These are phyloP conservation scores for Oxytorus armatus DNA, from an alignment of 2,888 invertebrate genomes.

Conservation along the genomic window DNA sequence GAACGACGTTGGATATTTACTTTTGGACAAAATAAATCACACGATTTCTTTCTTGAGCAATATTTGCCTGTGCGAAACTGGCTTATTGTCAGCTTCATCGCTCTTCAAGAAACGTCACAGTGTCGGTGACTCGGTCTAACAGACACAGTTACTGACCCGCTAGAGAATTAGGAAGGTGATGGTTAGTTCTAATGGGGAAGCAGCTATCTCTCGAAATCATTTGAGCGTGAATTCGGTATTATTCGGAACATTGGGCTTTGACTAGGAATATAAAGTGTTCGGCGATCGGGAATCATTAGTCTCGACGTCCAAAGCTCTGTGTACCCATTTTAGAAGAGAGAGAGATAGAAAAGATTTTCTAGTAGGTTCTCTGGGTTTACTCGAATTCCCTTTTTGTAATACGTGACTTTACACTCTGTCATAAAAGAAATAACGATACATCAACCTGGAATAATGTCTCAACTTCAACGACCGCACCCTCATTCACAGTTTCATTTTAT, in stretches of 20 bases:
- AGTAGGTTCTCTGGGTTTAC: constrained; percentile 25
- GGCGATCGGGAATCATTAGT: neutral
- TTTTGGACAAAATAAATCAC: constrained; percentile 12
- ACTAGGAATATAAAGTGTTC: constrained; percentile 1
- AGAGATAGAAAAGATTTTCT: neutral
- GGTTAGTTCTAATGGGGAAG: neutral
- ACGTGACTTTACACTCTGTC: neutral
- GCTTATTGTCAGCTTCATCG: constrained; percentile 43
- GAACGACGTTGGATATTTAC: too few species aligned
- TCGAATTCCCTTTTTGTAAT: constrained; percentile 3
- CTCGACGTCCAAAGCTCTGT: constrained; percentile 12
- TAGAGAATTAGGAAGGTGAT: constrained; percentile 72
- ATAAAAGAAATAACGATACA: too few species aligned
- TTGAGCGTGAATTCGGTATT: constrained; percentile 27
- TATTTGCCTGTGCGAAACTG: constrained; percentile 59
- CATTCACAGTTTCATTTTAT: too few species aligned
- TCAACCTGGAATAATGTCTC: too few species aligned
- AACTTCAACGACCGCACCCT: too few species aligned
- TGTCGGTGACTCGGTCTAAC: constrained; percentile 69
- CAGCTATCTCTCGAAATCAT: neutral
- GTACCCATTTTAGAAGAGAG: neutral
- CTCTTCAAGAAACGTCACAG: constrained; percentile 55
- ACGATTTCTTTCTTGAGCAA: neutral
- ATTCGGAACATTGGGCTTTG: constrained; percentile 27
- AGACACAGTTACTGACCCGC: constrained; percentile 75